Conservation (phyloP, 2,888 invertebrate species). For the Coleophora flavipennella region DNA sequence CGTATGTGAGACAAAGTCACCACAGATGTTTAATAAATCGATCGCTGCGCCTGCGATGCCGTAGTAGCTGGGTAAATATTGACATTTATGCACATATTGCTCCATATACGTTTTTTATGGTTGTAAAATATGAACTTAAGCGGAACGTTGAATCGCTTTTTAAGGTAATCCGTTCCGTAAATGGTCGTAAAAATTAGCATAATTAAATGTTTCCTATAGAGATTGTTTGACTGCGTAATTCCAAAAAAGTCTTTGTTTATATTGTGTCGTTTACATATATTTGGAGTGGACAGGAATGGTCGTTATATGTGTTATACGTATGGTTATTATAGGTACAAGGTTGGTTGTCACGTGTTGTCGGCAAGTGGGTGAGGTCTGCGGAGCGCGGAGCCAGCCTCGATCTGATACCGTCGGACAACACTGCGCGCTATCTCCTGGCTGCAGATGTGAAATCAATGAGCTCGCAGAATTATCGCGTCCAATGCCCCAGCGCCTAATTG, state of each 20-base stretch:
- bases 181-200: conserved; percentile 64
- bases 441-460: conserved; percentile 59
- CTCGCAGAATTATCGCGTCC: conserved; percentile 62
- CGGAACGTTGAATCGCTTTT: conserved; percentile 45
- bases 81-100: conserved; percentile 72
- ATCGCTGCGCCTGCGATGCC: conserved; percentile 27
- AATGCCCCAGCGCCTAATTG: conserved; percentile 57
- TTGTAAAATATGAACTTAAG: conserved; percentile 67
- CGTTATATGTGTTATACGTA: too few relatives aligned
- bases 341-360: conserved; percentile 45
- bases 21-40: conserved; percentile 62
- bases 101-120: conserved; percentile 69
- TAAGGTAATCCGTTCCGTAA: conserved; percentile 52
- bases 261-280: conserved; percentile 27
- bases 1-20: too few relatives aligned
- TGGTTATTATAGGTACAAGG: too few relatives aligned
- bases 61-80: conserved; percentile 50
- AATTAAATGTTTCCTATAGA: conserved; percentile 58
- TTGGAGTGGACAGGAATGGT: too few relatives aligned
- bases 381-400: conserved; percentile 49
- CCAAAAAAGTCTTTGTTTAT: conserved; percentile 45
- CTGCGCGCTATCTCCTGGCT: conserved; percentile 48
- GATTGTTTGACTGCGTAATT: conserved; percentile 49
- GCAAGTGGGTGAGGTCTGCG: conserved; percentile 40
- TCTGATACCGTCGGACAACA: conserved; percentile 64